Conservation (phyloP, 2,113 vertebrate genomes). For the Neoarius graeffei region DNA sequence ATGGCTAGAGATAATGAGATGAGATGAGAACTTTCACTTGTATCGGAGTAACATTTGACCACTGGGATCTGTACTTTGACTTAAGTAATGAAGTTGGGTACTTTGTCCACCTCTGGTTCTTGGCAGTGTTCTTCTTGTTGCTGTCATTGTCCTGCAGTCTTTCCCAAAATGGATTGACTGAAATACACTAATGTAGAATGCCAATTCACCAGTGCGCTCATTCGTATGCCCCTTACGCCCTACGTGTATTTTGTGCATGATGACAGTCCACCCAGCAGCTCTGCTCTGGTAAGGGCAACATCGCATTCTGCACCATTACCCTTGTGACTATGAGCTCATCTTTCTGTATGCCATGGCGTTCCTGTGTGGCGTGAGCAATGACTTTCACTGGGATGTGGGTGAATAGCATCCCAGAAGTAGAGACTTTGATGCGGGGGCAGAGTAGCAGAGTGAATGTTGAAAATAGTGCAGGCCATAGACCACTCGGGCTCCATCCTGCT, state of each 20-base stretch:
- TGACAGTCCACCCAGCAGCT: neutral
- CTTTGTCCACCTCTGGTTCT: neutral
- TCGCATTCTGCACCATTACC: neutral
- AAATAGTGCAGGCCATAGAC: conserved; percentile 19
- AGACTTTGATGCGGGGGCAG: neutral
- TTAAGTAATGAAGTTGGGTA: no score
- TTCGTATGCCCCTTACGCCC: neutral
- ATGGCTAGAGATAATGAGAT: no score
- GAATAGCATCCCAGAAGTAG: conserved; percentile 28
- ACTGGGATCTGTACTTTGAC: no score
- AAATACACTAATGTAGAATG: neutral
- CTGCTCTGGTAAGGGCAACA: neutral
- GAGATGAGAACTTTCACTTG: no score
- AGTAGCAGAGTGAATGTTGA: neutral
- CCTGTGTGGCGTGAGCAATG: conserved; percentile 49
- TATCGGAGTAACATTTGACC: no score
- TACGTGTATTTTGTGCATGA: neutral
- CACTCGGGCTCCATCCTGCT: conserved; percentile 15
- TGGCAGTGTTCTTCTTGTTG: neutral
- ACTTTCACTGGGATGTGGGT: conserved; percentile 47
- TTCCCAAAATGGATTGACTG: neutral
- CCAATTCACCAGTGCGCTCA: neutral
- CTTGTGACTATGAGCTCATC: neutral
- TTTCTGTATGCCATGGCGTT: conserved; percentile 44
- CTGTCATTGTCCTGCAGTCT: conserved; percentile 7